Conservation (phyloP, 2,888 invertebrate genomes). For the Caenorhabditis sinica region DNA sequence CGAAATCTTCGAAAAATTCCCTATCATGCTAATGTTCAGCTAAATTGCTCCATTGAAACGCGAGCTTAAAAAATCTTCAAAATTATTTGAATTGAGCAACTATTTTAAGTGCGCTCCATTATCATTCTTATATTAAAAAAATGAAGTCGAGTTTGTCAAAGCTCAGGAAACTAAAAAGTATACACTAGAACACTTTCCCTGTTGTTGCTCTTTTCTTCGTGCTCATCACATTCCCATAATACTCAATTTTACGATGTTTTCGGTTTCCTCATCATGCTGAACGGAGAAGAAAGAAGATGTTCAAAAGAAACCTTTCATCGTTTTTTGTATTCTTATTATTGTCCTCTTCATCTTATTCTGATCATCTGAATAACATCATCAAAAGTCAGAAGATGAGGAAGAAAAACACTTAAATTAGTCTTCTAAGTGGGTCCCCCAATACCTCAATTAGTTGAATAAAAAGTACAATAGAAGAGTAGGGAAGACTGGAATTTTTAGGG, state of each 20-base stretch:
- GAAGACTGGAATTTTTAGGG: conserved; percentile 11
- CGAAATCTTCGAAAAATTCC: too few relatives aligned
- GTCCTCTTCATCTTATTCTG: background rate
- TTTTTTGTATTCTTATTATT: background rate
- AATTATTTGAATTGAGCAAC: too few relatives aligned
- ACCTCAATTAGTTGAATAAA: background rate
- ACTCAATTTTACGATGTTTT: conserved; percentile 55
- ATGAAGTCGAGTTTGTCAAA: too few relatives aligned
- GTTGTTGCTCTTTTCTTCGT: conserved; percentile 12
- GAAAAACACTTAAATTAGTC: conserved; percentile 31
- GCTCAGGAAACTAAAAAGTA: conserved; percentile 2
- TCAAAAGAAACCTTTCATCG: background rate
- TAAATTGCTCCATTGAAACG: too few relatives aligned
- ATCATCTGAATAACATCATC: conserved; percentile 8
- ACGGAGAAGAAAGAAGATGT: background rate
- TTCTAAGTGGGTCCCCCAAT: conserved; percentile 1
- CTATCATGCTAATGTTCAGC: too few relatives aligned
- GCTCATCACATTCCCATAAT: conserved; percentile 14
- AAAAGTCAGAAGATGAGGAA: background rate
- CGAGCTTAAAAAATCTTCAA: too few relatives aligned
- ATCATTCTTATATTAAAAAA: too few relatives aligned
- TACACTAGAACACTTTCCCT: background rate
- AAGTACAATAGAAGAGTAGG: conserved; percentile 1
- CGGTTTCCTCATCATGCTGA: conserved; percentile 16
- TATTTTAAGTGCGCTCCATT: too few relatives aligned